These are phyloP conservation scores for Prostheceraeus crozeri DNA, from an alignment of 2,888 invertebrate genomes.

Conservation along the genomic window DNA sequence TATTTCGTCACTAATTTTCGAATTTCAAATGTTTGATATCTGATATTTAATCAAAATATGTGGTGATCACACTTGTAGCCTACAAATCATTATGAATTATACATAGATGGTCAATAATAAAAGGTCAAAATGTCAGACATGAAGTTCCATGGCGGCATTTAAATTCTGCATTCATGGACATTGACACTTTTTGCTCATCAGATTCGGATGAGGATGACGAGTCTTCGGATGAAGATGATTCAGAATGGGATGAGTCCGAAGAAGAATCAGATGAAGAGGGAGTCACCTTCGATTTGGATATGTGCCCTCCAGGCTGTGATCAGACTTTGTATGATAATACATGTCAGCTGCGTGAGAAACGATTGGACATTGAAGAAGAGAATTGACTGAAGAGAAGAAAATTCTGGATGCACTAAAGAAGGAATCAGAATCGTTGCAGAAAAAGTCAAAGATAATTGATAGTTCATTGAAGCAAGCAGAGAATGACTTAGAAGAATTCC, in stretches of 20 bases:
- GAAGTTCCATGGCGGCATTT: no score
- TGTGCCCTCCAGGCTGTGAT: conserved; percentile 54
- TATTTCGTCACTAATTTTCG: no score
- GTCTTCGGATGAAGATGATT: conserved; percentile 48
- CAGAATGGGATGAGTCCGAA: conserved; percentile 55
- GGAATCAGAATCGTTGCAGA: conserved; percentile 52
- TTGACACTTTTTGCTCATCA: not conserved
- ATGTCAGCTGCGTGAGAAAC: conserved; percentile 53
- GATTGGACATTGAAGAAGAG: conserved; percentile 54
- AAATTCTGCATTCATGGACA: no score
- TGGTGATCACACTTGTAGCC: no score
- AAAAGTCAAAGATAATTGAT: conserved; percentile 54
- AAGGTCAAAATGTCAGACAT: no score
- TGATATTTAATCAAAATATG: no score
- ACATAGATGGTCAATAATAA: no score
- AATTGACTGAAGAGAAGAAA: conserved; percentile 53
- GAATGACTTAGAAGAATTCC: conserved; percentile 55
- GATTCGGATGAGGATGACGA: conserved; percentile 55
- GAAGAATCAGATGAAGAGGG: conserved; percentile 54
- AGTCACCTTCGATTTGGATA: conserved; percentile 53
- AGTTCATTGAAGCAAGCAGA: conserved; percentile 51
- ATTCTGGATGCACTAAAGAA: conserved; percentile 51
- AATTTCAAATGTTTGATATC: no score
- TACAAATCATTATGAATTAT: no score
- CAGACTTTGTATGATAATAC: conserved; percentile 54